A percentile compares a stretch with the other conserved stretches of the same genome.
These are phyloP conservation scores for Acanthosepion esculentum DNA, from an alignment of 2,888 invertebrate genomes.

Conservation along the genomic window DNA sequence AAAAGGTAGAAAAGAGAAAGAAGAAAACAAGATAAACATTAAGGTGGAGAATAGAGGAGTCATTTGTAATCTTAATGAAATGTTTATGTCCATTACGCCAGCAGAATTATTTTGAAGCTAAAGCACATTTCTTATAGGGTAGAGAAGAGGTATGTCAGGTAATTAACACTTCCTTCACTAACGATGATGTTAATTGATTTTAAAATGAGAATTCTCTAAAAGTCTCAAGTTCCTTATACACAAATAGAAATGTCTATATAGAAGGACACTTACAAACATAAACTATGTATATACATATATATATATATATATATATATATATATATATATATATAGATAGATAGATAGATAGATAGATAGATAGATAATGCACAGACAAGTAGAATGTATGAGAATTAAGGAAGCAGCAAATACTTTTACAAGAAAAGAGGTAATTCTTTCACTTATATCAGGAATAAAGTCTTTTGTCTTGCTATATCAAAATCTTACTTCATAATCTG, in stretches of 20 bases:
- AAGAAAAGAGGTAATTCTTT: no score
- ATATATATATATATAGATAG: no score
- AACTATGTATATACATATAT: no score
- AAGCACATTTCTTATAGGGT: neutral
- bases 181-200: slow-evolving; percentile 4
- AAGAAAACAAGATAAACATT: neutral
- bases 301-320: no score
- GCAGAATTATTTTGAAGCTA: neutral
- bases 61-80: slow-evolving; percentile 3
- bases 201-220: neutral
- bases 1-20: neutral
- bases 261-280: neutral
- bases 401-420: no score
- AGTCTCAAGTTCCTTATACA: neutral
- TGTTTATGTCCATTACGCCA: neutral
- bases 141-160: slow-evolving; percentile 33
- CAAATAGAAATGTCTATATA: neutral
- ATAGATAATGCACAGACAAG: no score
- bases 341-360: no score
- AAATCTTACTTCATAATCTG: no score
- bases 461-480: no score
- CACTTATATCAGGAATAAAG: no score
- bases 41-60: neutral
- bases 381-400: no score
- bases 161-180: slow-evolving; percentile 17